Conservation (phyloP, 2,888 invertebrate species). For the Agrotis puta region DNA sequence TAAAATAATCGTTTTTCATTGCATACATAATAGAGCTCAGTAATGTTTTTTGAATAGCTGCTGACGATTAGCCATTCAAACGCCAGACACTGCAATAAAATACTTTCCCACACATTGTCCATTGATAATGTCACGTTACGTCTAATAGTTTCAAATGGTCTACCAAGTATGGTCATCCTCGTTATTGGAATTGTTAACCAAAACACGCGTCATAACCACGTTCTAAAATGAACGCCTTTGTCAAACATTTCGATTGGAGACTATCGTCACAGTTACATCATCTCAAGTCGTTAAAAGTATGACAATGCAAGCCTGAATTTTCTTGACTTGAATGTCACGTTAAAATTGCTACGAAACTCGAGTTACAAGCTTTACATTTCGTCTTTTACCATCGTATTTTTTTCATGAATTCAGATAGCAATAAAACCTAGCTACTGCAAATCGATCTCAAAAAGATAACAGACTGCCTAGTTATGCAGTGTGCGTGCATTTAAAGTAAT, state of each 20-base stretch:
- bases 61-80: slow-evolving; percentile 53
- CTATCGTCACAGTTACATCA: slow-evolving; percentile 31
- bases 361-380: neutral
- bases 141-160: slow-evolving; percentile 43
- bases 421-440: slow-evolving; percentile 27
- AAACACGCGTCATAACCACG: slow-evolving; percentile 33
- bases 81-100: slow-evolving; percentile 42
- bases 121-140: slow-evolving; percentile 54
- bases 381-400: neutral
- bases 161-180: slow-evolving; percentile 44
- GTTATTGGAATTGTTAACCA: slow-evolving; percentile 52
- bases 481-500: slow-evolving; percentile 69
- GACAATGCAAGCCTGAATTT: slow-evolving; percentile 7
- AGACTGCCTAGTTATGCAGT: slow-evolving; percentile 56
- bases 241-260: slow-evolving; percentile 41
- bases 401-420: slow-evolving; percentile 11
- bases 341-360: neutral
- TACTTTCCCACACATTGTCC: slow-evolving; percentile 57
- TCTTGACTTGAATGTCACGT: slow-evolving; percentile 4
- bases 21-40: slow-evolving; percentile 50
- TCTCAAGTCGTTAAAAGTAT: slow-evolving; percentile 12
- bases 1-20: slow-evolving; percentile 58
- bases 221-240: slow-evolving; percentile 24
- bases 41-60: slow-evolving; percentile 53
- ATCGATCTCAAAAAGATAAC: slow-evolving; percentile 41